Conservation (phyloP, 92 coral and sea anemone species). For the Meandrina meandrites region DNA sequence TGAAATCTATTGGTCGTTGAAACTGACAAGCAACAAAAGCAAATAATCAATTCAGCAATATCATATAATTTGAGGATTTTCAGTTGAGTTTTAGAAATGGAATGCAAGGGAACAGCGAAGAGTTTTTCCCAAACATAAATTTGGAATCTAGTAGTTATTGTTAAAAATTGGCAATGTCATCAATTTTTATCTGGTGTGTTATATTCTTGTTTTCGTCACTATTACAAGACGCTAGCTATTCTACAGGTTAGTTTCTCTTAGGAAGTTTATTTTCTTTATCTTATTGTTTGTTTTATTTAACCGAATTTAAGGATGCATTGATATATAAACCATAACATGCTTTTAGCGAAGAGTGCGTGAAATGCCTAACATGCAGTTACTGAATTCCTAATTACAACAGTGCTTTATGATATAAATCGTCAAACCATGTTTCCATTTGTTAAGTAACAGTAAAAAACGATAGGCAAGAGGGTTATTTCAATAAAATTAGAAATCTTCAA, state of each 20-base stretch:
- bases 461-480: neutral
- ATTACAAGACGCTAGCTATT: neutral
- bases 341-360: too few relatives aligned
- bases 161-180: neutral
- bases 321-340: too few relatives aligned
- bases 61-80: neutral
- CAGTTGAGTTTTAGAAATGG: neutral
- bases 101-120: neutral
- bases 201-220: neutral
- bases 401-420: too few relatives aligned
- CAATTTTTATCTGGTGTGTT: neutral
- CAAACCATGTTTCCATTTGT: too few relatives aligned
- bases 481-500: too few relatives aligned
- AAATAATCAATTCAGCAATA: too few relatives aligned
- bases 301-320: too few relatives aligned
- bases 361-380: neutral
- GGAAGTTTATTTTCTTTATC: neutral
- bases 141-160: neutral
- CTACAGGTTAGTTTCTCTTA: neutral
- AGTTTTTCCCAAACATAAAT: neutral
- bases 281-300: too few relatives aligned
- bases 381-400: too few relatives aligned
- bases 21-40: neutral
- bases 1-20: neutral
- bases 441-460: neutral